Conservation (phyloP, 1,140 invertebrate species). For the Ceratosolen fusciceps region DNA sequence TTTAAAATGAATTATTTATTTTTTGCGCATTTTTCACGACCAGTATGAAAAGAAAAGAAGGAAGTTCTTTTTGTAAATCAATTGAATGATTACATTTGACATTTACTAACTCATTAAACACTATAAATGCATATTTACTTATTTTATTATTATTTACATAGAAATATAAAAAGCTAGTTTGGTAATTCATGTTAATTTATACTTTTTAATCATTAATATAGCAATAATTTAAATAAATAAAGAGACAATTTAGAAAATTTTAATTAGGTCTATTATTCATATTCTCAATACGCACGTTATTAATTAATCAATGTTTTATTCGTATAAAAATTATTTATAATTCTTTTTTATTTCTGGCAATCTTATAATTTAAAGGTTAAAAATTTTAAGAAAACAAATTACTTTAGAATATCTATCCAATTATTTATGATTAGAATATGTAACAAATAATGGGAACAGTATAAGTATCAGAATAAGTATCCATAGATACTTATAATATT, state of each 20-base stretch:
- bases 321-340: not conserved
- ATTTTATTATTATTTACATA: not conserved
- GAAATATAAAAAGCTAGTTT: not conserved
- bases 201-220: not conserved
- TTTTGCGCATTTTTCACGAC: no score
- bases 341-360: not conserved
- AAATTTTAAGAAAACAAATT: no score
- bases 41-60: not conserved
- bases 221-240: not conserved
- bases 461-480: no score
- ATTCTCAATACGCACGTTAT: slow-evolving; percentile 4
- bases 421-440: no score
- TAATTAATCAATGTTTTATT: not conserved
- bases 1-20: no score
- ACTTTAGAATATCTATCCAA: no score
- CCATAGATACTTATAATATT: no score
- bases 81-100: not conserved
- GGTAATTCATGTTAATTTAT: not conserved
- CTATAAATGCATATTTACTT: not conserved
- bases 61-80: not conserved
- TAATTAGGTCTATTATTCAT: not conserved
- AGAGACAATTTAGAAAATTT: not conserved
- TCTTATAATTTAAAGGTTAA: no score
- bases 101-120: not conserved
- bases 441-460: no score